Conservation (phyloP, 2,888 invertebrate species). For the Tipula vernalis region DNA sequence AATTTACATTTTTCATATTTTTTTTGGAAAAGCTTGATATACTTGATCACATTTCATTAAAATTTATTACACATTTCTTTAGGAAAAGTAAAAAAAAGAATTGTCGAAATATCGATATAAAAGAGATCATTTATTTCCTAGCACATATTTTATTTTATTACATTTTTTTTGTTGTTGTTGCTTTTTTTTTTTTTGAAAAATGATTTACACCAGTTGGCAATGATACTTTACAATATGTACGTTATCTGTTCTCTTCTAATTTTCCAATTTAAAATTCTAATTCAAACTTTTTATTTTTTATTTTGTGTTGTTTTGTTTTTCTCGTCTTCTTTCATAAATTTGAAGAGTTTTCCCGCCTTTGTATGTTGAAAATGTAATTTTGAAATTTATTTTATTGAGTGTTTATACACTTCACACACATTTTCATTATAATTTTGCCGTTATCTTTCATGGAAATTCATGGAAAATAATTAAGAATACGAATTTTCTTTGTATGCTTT, state of each 20-base stretch:
- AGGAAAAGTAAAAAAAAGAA: not conserved
- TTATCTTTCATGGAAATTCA: not conserved
- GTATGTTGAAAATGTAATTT: not conserved
- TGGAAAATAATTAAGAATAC: not conserved
- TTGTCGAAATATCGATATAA: not conserved
- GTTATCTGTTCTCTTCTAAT: not conserved
- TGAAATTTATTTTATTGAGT: not conserved
- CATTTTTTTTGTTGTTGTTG: no score
- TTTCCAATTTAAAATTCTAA: not conserved
- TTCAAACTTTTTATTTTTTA: not conserved
- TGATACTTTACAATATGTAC: not conserved
- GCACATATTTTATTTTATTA: not conserved
- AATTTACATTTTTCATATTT: not conserved
- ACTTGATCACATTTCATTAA: constrained; percentile 4
- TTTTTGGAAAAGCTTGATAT: not conserved
- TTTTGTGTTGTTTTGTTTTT: not conserved
- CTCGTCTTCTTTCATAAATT: not conserved
- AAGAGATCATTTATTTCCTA: not conserved
- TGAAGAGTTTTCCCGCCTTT: not conserved
- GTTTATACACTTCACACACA: not conserved
- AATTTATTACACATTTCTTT: not conserved
- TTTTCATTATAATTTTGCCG: not conserved
- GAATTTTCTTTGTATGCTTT: not conserved
- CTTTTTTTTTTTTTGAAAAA: not conserved
- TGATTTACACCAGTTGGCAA: not conserved